These are phyloP conservation scores for Acheta domesticus DNA, from an alignment of 2,888 invertebrate species.

Conservation along the genomic window DNA sequence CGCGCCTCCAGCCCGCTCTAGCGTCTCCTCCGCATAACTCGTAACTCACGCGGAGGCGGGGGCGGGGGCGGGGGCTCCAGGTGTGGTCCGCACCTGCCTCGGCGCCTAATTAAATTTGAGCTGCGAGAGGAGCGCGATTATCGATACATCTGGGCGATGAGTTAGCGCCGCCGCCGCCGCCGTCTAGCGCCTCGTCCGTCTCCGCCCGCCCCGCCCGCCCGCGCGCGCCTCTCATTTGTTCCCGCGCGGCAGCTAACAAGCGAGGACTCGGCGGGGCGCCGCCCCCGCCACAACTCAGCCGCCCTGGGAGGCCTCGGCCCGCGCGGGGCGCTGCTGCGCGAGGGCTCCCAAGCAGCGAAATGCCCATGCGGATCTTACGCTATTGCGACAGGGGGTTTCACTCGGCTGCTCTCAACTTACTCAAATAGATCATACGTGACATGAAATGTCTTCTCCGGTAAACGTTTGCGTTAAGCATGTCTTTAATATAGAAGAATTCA, in stretches of 20 bases:
- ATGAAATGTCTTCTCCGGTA: no score
- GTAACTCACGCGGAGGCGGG: not conserved
- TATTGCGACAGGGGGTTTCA: no score
- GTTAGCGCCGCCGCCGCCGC: not conserved
- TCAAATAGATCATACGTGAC: no score
- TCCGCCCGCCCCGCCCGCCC: not conserved
- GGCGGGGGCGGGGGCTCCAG: not conserved
- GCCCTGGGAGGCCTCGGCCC: no score
- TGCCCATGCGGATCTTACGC: no score
- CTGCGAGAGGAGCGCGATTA: conserved; percentile 18
- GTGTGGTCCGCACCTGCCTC: not conserved
- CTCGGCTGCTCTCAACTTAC: no score
- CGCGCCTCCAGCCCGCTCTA: not conserved
- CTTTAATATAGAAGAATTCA: no score
- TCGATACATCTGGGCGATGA: conserved; percentile 18
- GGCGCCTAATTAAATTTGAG: conserved; percentile 7
- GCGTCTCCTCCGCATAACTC: not conserved
- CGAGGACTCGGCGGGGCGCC: not conserved
- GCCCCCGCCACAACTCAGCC: not conserved
- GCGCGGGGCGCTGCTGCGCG: no score
- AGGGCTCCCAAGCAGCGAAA: no score
- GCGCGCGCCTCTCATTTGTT: not conserved
- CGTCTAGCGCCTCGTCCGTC: not conserved
- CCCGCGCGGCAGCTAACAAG: conserved; percentile 1
- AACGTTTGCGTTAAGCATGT: no score